Evolutionary conservation across 2,888 invertebrate genomes (phyloP), one percentile per base, ranked within the genome.

Genomic region (Arenicola marina): DNA sequence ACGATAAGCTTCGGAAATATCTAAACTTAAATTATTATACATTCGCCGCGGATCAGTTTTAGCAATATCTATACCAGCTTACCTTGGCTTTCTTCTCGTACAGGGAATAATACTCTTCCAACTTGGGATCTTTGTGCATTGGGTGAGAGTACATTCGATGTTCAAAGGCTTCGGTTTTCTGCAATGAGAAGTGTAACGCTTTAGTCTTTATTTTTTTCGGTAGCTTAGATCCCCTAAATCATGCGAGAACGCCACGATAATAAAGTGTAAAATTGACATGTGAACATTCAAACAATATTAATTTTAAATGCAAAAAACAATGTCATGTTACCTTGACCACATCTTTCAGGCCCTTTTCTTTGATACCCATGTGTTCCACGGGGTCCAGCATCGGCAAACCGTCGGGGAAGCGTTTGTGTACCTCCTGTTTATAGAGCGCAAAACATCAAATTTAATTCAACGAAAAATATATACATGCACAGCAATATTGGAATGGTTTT

Each of bases 361-460:
- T 90, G 61, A 99, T 98, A 77, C 92, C 91, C 97, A 99, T 98
- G 77, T 99, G 98, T 61, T 90, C 90, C 24, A 97, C 87, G 0
- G 99, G 98, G 85, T 99, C 93, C 1, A 99, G 84, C 4, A 93
- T 83, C 0, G 98, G 98, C 0, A 94, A 88, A 0, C 92, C 92
- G 48, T 91, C 89, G 0, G 92, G 90, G 81, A 95, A 96, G 38
- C 96, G 88, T 79, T 91, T 92, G 76, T 92, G 90, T 0, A 96
- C 94, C 29, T 68, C 68, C 69, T 72, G 57, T n/a, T 11, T 11
- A 21, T 21, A 48, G 7, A 18, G 7, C 24, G 15, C 32, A 33
- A 33, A 31, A 29, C n/a, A 2, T 34, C 32, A 1, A 11, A 4
- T 21, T 7, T 55, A 11, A 55, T 55, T 28, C 21, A 3, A 54